Percentiles rank a stretch among this genome's conserved stretches.
phyloP scores from a whole-genome alignment of 2,888 invertebrate species.

The Sminthurides aquaticus region DNA sequence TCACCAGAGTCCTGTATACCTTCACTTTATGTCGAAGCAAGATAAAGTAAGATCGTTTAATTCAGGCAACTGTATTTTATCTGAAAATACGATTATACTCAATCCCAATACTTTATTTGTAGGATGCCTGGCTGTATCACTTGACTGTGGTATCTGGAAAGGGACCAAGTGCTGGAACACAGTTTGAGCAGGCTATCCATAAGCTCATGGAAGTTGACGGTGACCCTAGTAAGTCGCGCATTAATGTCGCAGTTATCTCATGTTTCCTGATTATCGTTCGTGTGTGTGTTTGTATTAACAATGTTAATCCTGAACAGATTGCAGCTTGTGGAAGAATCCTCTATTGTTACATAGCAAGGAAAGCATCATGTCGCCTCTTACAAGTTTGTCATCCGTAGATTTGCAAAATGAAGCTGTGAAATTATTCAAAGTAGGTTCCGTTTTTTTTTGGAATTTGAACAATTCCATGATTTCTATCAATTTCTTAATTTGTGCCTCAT shows the following conservation, averaged over 20 bases:
- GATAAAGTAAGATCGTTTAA: conserved; percentile 65
- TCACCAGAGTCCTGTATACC: conserved; percentile 86
- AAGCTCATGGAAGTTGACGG: conserved; percentile 95
- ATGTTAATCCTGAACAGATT: conserved; percentile 61
- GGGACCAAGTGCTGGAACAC: conserved; percentile 82
- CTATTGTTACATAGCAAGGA: conserved; percentile 83
- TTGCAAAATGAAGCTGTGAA: conserved; percentile 86
- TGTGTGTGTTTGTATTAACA: no score
- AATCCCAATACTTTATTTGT: conserved; percentile 20
- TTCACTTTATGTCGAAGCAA: conserved; percentile 82
- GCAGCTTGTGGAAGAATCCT: conserved; percentile 90
- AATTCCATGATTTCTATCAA: no score
- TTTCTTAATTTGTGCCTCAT: no score
- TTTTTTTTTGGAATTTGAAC: no score
- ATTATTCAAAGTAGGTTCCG: conserved; percentile 69
- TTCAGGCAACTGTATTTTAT: background rate
- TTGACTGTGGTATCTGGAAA: conserved; percentile 80
- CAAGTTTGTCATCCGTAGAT: conserved; percentile 79
- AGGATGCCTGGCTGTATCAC: conserved; percentile 59
- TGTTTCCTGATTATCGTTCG: no score
- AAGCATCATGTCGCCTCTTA: conserved; percentile 77
- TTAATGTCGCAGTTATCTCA: no score
- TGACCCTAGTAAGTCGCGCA: conserved; percentile 69
- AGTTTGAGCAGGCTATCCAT: conserved; percentile 90
- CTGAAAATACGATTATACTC: background rate